phyloP scores from a whole-genome alignment of 2,888 invertebrate genomes.

The Meliscaeva auricollis region DNA sequence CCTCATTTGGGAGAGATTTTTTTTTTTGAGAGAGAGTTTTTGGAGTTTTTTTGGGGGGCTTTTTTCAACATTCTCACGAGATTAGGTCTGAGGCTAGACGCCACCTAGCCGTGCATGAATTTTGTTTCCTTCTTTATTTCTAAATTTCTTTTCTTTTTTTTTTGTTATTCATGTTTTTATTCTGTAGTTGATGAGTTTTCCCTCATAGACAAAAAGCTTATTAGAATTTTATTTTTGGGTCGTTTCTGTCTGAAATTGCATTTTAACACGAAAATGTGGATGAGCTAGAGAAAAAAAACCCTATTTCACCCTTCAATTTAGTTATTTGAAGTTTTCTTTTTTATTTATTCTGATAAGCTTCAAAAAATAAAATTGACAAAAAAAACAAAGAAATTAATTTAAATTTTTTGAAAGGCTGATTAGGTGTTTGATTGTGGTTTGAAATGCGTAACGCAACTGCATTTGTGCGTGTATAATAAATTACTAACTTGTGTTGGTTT shows the following conservation, averaged over 20 bases:
- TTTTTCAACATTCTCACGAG: neutral
- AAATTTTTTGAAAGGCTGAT: slow-evolving; percentile 39
- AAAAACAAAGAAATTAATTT: slow-evolving; percentile 24
- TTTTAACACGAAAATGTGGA: slow-evolving; percentile 26
- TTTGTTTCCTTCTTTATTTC: slow-evolving; percentile 25
- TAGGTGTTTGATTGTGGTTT: slow-evolving; percentile 47
- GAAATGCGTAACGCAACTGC: slow-evolving; percentile 65
- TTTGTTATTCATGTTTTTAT: slow-evolving; percentile 12
- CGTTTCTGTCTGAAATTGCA: slow-evolving; percentile 27
- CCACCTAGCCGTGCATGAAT: slow-evolving; percentile 55
- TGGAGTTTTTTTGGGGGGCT: slow-evolving; percentile 8
- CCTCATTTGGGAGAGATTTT: neutral
- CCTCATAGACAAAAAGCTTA: slow-evolving; percentile 32
- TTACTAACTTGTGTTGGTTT: slow-evolving; percentile 42
- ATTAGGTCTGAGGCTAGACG: slow-evolving; percentile 52
- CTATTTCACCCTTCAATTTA: slow-evolving; percentile 27
- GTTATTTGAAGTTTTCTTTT: slow-evolving; percentile 16
- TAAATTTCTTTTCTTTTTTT: slow-evolving; percentile 19
- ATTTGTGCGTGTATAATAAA: slow-evolving; percentile 22
- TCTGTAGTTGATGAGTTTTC: slow-evolving; percentile 13
- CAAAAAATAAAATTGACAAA: slow-evolving; percentile 28
- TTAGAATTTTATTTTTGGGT: slow-evolving; percentile 29
- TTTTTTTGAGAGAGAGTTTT: slow-evolving; percentile 32
- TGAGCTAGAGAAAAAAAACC: slow-evolving; percentile 1
- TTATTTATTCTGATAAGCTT: slow-evolving; percentile 17